A percentile compares a stretch with the other conserved stretches of the same genome.
Evolutionary conservation across 1,140 invertebrate genomes (phyloP).

Genomic region (Lepidotrigona ventralis): DNA sequence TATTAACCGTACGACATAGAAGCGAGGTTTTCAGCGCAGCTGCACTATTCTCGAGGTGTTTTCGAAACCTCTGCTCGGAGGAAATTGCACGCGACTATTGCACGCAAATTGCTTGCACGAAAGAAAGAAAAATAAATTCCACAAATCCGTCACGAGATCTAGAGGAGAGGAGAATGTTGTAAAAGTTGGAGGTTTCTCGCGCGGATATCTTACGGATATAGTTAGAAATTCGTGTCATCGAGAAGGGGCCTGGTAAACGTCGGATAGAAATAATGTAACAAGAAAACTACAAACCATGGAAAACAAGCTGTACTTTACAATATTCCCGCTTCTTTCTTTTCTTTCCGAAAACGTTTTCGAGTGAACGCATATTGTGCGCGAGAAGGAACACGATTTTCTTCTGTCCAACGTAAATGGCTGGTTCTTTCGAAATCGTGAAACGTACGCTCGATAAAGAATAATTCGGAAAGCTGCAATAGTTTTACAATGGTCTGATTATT

Average conservation of each 20-base stretch:
- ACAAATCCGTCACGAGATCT: neutral
- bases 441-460: neutral
- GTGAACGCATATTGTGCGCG: neutral
- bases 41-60: neutral
- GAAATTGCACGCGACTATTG: neutral
- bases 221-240: neutral
- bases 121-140: neutral
- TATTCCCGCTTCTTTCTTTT: neutral
- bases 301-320: neutral
- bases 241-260: neutral
- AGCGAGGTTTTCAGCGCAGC: no score
- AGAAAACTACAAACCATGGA: neutral
- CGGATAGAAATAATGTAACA: neutral
- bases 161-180: neutral
- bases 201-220: neutral
- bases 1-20: neutral
- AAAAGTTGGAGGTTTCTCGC: slow-evolving; percentile 14
- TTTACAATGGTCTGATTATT: neutral
- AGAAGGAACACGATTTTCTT: neutral
- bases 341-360: neutral
- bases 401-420: neutral
- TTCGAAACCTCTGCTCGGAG: neutral
- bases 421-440: neutral
- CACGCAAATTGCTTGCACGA: neutral
- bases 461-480: neutral